Percentiles rank a stretch among this genome's conserved stretches.
These are phyloP conservation scores for Protonibea diacanthus DNA, from an alignment of 2,797 vertebrate species.

Conservation along the genomic window DNA sequence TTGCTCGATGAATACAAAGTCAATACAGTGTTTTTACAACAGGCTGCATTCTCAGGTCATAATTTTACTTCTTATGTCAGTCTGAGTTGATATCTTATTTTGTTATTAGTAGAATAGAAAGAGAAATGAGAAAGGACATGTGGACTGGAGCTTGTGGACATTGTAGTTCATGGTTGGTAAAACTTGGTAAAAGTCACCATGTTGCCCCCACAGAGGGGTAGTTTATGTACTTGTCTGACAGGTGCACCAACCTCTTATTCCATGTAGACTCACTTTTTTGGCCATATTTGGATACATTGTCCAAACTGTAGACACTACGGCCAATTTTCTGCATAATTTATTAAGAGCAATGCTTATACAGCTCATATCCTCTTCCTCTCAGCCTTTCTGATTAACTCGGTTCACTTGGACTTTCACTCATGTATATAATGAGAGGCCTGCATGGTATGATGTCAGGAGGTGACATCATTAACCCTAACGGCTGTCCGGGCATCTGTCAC, in stretches of 20 bases:
- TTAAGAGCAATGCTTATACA: too few species aligned
- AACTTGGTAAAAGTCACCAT: background rate
- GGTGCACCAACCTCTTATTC: background rate
- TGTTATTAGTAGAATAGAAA: too few species aligned
- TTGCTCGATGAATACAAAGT: too few species aligned
- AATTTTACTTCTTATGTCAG: background rate
- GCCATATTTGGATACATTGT: background rate
- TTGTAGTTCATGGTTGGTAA: background rate
- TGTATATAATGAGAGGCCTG: constrained; percentile 37
- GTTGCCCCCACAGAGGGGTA: too few species aligned
- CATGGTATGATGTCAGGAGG: constrained; percentile 22
- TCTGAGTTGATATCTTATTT: background rate
- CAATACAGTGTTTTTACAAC: background rate
- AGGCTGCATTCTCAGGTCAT: background rate
- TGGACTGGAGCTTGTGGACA: background rate
- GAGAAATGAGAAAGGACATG: background rate
- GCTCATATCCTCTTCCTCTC: background rate
- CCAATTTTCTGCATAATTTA: background rate
- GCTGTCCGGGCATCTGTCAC: constrained; percentile 57
- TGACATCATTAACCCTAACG: constrained; percentile 43
- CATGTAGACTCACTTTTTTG: background rate
- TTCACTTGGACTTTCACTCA: background rate
- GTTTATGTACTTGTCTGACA: background rate
- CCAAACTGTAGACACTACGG: background rate
- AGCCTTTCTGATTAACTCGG: background rate